phyloP scores from a whole-genome alignment of 2,888 invertebrate genomes.

The Gonocerus acuteangulatus region DNA sequence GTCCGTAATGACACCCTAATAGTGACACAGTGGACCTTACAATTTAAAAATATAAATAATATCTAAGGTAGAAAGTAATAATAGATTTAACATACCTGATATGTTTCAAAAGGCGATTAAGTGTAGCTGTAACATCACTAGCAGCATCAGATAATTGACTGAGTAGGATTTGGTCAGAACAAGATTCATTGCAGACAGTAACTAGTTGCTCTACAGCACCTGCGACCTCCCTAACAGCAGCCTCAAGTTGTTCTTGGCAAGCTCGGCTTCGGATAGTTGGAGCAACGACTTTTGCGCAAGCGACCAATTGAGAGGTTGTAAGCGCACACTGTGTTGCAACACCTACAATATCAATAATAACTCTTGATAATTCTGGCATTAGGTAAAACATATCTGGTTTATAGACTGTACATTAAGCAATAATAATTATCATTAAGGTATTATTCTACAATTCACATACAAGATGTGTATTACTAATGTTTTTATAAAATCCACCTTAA shows the following conservation, averaged over 20 bases:
- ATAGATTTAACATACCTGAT: constrained; percentile 60
- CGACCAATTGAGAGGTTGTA: constrained; percentile 94
- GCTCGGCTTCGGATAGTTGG: constrained; percentile 73
- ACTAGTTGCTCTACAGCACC: constrained; percentile 85
- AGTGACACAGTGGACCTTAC: too few species aligned
- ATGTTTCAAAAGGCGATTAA: constrained; percentile 83
- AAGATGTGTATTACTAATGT: too few species aligned
- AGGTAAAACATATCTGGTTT: too few species aligned
- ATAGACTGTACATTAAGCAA: too few species aligned
- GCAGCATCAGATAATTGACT: constrained; percentile 78
- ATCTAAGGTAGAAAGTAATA: too few species aligned
- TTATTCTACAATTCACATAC: too few species aligned
- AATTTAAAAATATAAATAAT: too few species aligned
- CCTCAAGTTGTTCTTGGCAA: constrained; percentile 83
- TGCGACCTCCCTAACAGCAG: constrained; percentile 87
- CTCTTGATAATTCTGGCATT: too few species aligned
- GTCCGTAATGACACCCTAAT: too few species aligned
- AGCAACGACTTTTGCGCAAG: constrained; percentile 90
- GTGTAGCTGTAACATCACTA: constrained; percentile 74
- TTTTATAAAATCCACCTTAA: too few species aligned
- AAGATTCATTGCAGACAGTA: constrained; percentile 66
- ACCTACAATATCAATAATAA: not conserved
- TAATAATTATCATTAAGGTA: too few species aligned
- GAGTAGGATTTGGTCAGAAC: constrained; percentile 59
- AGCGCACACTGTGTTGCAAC: constrained; percentile 93